These are phyloP conservation scores for Hemiprocne comata DNA, from an alignment of 2,113 vertebrate genomes.

Conservation along the genomic window DNA sequence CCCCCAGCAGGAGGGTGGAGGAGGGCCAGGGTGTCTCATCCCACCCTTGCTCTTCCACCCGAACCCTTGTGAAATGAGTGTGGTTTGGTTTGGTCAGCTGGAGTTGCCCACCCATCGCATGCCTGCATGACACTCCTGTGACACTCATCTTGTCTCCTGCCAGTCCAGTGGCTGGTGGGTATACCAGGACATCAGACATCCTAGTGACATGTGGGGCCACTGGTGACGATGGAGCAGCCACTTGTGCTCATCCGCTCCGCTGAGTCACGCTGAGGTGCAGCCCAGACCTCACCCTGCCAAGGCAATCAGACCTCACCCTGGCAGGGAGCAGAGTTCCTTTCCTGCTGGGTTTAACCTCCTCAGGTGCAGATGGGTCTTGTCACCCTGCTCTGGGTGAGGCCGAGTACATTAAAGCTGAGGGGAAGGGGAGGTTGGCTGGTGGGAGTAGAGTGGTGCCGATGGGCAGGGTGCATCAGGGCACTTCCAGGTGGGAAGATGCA, in stretches of 20 bases:
- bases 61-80: neutral
- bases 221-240: accelerated
- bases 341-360: neutral
- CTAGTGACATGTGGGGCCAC: accelerated
- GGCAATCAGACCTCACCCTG: neutral
- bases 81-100: neutral
- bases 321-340: neutral
- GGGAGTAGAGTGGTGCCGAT: accelerated
- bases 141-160: too few species aligned
- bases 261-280: neutral
- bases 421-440: neutral
- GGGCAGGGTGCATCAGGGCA: accelerated
- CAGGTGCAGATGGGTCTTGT: neutral
- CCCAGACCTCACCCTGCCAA: neutral
- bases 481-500: neutral
- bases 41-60: neutral
- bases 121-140: accelerated
- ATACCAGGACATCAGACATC: neutral
- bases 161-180: neutral
- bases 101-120: accelerated
- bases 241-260: accelerated
- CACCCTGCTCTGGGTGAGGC: neutral
- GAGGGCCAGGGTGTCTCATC: neutral
- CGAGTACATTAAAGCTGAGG: neutral
- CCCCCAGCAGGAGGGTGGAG: neutral